Base-by-base conservation (phyloP, 2,888 invertebrate species). In the Scaptomyza flava region DNA sequence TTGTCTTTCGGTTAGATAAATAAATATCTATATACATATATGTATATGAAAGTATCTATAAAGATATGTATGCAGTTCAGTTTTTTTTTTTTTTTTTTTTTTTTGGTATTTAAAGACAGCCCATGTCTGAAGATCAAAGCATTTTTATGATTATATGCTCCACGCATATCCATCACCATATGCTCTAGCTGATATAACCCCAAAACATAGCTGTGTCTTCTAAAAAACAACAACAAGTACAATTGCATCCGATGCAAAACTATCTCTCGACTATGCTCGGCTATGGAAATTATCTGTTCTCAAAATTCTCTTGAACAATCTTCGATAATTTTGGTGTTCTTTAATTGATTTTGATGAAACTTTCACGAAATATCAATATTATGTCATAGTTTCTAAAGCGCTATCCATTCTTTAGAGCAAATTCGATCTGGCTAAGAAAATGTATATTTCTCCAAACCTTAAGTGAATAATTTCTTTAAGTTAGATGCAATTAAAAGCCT, bases 101-200 rank as follows among this genome's bases (percentile, higher is more conserved):
- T 65, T 77, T 77, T 70, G 72, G 63, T 62, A 81, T 82, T 80
- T 82, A 70, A 80, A 82, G 83, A 78, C 80, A 76, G 82, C 67
- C 69, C 69, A 38, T 27, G 73, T 68, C 66, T 51, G 69, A 73
- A 82, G 81, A 82, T 82, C 81, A 82, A 82, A 82, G 82, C 76
- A 52, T 64, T 63, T 81, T 76, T 67, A 76, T 70, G 83, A 81
- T 80, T 76, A 78, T 73, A 80, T 81, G 81, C 76, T 83, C 76
- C 80, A 78, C 67, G 82, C 67, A 75, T 70, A 81, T 81, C 80
- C 81, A 81, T 82, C 81, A 82, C 66, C 82, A 79, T 68, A 75
- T 81, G 82, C 20, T 11, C 20, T 12, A 20, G 47, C 43, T 51
- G 66, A 62, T 62, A 61, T 62, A 58, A 61, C 23, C 30, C 48